phyloP scores from a whole-genome alignment of 2,797 vertebrate genomes.

The Helarctos malayanus region DNA sequence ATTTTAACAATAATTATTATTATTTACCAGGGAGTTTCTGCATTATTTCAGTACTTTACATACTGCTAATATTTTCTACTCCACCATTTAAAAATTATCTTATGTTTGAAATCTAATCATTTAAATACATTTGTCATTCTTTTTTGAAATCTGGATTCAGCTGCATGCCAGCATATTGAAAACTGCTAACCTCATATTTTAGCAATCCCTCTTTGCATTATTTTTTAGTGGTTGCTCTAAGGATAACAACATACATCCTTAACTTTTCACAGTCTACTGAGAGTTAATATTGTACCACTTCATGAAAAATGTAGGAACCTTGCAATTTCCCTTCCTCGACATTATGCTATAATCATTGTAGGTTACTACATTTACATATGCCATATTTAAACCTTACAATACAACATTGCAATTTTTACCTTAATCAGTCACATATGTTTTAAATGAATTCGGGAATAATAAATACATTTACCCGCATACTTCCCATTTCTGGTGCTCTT shows the following conservation, averaged over 20 bases:
- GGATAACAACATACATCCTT: constrained; percentile 19
- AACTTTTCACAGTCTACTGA: background rate
- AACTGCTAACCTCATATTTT: constrained; percentile 37
- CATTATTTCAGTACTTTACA: constrained; percentile 34
- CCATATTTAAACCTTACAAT: background rate
- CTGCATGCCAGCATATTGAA: constrained; percentile 11
- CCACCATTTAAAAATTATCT: constrained; percentile 18
- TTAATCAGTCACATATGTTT: background rate
- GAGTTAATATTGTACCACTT: background rate
- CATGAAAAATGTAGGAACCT: background rate
- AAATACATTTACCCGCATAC: constrained; percentile 40
- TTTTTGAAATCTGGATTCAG: constrained; percentile 42
- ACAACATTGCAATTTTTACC: background rate
- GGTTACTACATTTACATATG: background rate
- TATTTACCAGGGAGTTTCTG: background rate
- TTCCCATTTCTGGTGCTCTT: constrained; percentile 36
- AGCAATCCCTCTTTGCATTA: constrained; percentile 8
- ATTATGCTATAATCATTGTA: background rate
- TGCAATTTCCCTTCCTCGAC: background rate
- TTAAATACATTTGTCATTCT: constrained; percentile 23
- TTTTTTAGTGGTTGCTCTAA: background rate
- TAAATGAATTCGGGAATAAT: background rate
- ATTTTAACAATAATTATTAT: background rate
- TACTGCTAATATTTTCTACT: background rate
- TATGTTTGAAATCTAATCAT: background rate